Base-by-base conservation (phyloP, 2,797 vertebrate species). In the Gallirallus australis region DNA sequence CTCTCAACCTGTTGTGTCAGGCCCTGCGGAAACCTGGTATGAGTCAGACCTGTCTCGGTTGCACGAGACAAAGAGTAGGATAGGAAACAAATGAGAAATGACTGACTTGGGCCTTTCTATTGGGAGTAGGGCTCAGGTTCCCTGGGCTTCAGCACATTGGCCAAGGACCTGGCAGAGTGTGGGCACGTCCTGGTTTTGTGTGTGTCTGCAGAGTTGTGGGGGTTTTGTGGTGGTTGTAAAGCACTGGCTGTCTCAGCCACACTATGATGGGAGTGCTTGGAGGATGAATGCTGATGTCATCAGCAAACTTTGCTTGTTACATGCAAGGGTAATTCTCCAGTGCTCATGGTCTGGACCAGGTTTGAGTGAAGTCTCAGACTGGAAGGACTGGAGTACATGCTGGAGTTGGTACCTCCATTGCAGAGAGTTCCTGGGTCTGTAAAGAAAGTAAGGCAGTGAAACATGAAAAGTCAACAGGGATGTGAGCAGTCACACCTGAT, bases 71-170 rank as follows among this genome's bases (percentile, higher is more conserved):
- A 77, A 86, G 72, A 69, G 31, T 28, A 81, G 76, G 37, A 53
- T 54, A 71, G 89, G 70, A 95, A 93, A 93, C 40, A 79, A 79
- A 75, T 85, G 81, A 88, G 69, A 94, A 91, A 83, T 85, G 0
- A 79, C 6, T 13, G 86, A 91, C 76, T 85, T 18, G 57, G 50
- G 72, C 39, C 69, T 86, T 90, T 71, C 6, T 89, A 92, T 72
- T 48, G 9, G 52, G 72, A 93, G 35, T 27, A 70, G 54, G 25
- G 83, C 40, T 83, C 27, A 30, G 39, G n/a, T 86, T 82, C 14
- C 24, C 12, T 1, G 2, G 47, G 25, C 52, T n/a, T 84, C 40
- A 11, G 0, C n/a, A 85, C 18, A 28, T n/a, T 1, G 2, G 17
- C 23, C 0, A 0, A 63, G 35, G 35, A 54, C 39, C 40, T 89